Evolutionary conservation across 2,113 vertebrate species (phyloP).

Genomic region (Tachycineta bicolor): DNA sequence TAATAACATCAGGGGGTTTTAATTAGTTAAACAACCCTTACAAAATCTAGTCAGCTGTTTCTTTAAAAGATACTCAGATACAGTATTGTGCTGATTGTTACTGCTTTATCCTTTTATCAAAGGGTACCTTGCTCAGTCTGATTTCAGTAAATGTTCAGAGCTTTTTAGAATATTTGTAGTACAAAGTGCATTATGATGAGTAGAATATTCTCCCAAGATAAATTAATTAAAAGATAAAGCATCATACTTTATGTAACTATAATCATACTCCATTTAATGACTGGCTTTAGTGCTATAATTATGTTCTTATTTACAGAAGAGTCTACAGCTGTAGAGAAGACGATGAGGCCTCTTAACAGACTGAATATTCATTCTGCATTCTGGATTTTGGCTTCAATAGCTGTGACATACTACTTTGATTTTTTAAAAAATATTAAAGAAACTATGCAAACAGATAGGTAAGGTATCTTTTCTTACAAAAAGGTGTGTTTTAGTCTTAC

Average conservation of each 20-base stretch:
- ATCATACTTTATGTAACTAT: background rate
- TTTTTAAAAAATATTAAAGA: constrained; percentile 85
- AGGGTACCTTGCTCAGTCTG: background rate
- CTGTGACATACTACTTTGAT: constrained; percentile 90
- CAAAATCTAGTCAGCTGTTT: background rate
- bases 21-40: background rate
- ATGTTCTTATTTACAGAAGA: constrained; percentile 74
- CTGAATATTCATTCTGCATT: constrained; percentile 91
- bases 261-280: background rate
- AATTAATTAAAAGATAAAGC: constrained; percentile 8
- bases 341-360: constrained; percentile 80
- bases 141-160: background rate
- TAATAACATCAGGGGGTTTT: background rate
- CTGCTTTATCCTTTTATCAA: background rate
- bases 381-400: constrained; percentile 89
- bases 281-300: constrained; percentile 1
- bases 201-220: background rate
- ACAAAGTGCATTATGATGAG: background rate
- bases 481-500: background rate
- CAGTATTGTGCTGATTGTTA: background rate
- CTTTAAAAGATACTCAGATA: background rate
- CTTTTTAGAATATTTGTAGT: background rate
- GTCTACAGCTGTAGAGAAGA: constrained; percentile 76
- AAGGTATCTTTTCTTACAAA: constrained; percentile 1
- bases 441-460: constrained; percentile 86